A percentile compares a stretch with the other conserved stretches of the same genome.
Conservation (phyloP, 2,113 vertebrate genomes). For the Plecotus auritus region DNA sequence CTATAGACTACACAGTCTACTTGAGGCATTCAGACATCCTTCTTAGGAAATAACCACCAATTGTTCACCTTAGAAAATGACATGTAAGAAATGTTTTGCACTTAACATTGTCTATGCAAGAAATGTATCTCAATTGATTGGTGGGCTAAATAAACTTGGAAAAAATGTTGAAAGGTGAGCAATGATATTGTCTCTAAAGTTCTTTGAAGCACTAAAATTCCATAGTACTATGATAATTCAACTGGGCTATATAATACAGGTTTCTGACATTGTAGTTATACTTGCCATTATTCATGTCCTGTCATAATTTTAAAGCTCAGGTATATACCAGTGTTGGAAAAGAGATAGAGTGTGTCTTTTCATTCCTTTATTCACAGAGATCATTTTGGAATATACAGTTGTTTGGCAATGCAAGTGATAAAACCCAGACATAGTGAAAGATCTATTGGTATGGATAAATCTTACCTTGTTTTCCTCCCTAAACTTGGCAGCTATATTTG, state of each 20-base stretch:
- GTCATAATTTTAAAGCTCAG: conserved; percentile 45
- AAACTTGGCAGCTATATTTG: conserved; percentile 69
- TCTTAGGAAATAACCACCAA: neutral
- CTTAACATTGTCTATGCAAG: neutral
- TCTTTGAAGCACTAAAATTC: conserved; percentile 47
- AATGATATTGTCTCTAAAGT: neutral
- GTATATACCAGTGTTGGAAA: conserved; percentile 34
- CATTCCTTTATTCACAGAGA: conserved; percentile 51
- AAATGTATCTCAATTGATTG: neutral
- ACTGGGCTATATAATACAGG: neutral
- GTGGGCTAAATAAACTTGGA: neutral
- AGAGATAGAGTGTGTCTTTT: conserved; percentile 33
- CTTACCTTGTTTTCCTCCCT: conserved; percentile 64
- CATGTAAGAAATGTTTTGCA: neutral
- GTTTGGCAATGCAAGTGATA: conserved; percentile 63
- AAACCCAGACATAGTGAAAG: conserved; percentile 59
- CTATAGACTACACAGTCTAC: neutral
- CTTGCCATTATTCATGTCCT: conserved; percentile 32
- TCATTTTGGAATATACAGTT: conserved; percentile 59
- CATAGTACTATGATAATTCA: conserved; percentile 43
- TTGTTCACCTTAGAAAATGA: neutral
- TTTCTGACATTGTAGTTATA: conserved; percentile 12
- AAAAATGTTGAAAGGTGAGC: conserved; percentile 27
- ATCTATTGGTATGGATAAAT: conserved; percentile 59
- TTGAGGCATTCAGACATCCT: neutral